These are phyloP conservation scores for Chironomus tepperi DNA, from an alignment of 1,140 invertebrate species.

Conservation along the genomic window DNA sequence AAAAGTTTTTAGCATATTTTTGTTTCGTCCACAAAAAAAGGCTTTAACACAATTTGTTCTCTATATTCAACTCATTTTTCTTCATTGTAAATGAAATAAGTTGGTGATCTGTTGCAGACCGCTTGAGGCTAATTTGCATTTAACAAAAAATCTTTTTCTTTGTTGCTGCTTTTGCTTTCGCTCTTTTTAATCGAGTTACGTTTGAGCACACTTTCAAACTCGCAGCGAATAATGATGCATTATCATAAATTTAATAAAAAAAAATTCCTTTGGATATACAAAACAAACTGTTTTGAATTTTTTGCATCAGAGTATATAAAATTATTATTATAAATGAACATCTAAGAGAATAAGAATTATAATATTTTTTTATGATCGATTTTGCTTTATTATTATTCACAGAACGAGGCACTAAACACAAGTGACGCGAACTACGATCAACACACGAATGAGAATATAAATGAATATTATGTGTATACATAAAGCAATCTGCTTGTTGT, in stretches of 20 bases:
- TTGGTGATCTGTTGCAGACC: conserved; percentile 5
- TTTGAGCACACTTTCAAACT: conserved; percentile 12
- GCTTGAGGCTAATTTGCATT: conserved; percentile 12
- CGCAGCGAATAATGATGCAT: conserved; percentile 7
- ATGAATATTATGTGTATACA: neutral
- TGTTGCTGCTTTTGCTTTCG: conserved; percentile 4
- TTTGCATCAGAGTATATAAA: neutral
- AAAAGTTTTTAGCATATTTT: conserved; percentile 17
- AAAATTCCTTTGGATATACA: neutral
- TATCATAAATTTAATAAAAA: neutral
- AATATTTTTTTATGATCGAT: neutral
- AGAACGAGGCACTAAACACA: neutral
- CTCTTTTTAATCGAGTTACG: conserved; percentile 12
- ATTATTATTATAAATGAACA: neutral
- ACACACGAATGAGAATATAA: conserved; percentile 5
- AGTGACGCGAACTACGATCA: neutral
- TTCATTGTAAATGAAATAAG: conserved; percentile 10
- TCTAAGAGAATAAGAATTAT: neutral
- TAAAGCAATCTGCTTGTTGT: neutral
- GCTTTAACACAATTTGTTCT: conserved; percentile 3
- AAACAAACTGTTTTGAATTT: neutral
- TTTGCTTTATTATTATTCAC: neutral
- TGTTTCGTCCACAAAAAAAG: neutral
- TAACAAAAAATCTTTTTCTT: conserved; percentile 3
- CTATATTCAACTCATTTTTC: conserved; percentile 4